Evolutionary conservation across 2,888 invertebrate species (phyloP).

Genomic region (Acanthosoma haemorrhoidale): DNA sequence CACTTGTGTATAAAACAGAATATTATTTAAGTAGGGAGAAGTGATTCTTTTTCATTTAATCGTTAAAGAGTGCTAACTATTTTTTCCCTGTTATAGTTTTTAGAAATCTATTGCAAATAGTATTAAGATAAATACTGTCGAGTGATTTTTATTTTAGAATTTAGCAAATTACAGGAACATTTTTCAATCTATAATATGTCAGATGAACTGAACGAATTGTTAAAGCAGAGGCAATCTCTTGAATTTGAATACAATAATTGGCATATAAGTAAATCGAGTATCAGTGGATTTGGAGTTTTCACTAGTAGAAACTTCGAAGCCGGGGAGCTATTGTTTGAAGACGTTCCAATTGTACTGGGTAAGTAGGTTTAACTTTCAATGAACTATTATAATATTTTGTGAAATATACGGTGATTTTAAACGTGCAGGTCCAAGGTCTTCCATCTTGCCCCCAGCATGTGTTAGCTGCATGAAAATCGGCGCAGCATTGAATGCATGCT

Average conservation of each 20-base stretch:
- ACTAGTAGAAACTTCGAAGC: slow-evolving; percentile 59
- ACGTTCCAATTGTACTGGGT: slow-evolving; percentile 64
- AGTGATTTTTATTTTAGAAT: not conserved
- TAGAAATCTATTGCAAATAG: too few relatives aligned
- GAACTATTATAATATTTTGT: not conserved
- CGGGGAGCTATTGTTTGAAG: slow-evolving; percentile 66
- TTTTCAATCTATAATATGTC: not conserved
- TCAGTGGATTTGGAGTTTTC: slow-evolving; percentile 57
- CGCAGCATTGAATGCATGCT: slow-evolving; percentile 50
- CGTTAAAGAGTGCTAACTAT: not conserved
- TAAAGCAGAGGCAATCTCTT: not conserved
- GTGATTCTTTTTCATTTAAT: not conserved
- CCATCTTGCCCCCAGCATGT: slow-evolving; percentile 57
- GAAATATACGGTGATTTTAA: too few relatives aligned
- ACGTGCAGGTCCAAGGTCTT: slow-evolving; percentile 48
- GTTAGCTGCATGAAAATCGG: slow-evolving; percentile 49
- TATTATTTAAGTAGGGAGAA: too few relatives aligned
- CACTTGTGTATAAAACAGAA: too few relatives aligned
- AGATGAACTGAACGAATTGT: slow-evolving; percentile 6
- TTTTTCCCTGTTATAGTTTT: too few relatives aligned
- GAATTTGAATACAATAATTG: not conserved
- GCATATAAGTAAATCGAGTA: slow-evolving; percentile 4
- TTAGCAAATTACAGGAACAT: not conserved
- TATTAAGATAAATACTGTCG: not conserved
- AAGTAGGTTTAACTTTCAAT: not conserved